These are phyloP conservation scores for Anseranas semipalmata DNA, from an alignment of 2,113 vertebrate species.

Conservation along the genomic window DNA sequence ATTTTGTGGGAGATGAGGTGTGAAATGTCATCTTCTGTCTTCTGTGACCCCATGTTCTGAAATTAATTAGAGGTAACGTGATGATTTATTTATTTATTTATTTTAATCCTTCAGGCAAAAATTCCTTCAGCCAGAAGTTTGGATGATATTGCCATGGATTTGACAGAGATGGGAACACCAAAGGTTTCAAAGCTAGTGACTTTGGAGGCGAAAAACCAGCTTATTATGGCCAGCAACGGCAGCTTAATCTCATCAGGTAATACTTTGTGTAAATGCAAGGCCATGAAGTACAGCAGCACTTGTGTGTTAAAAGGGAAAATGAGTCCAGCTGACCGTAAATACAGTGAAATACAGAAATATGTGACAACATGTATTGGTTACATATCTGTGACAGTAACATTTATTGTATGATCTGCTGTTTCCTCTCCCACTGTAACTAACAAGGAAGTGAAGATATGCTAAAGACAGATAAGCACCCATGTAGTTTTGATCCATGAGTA, in stretches of 20 bases:
- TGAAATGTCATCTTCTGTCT: background rate
- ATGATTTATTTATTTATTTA: background rate
- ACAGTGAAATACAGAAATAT: too few relatives aligned
- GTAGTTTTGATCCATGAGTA: background rate
- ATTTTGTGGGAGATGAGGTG: conserved; percentile 9
- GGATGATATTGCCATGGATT: conserved; percentile 93
- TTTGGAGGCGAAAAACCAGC: conserved; percentile 85
- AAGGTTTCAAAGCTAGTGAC: conserved; percentile 83
- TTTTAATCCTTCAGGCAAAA: conserved; percentile 82
- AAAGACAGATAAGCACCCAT: background rate
- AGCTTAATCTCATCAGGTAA: conserved; percentile 95
- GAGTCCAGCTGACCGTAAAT: background rate
- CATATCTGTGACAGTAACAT: background rate
- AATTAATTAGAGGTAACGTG: conserved; percentile 9
- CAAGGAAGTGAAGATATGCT: background rate
- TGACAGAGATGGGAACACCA: conserved; percentile 85
- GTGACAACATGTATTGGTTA: background rate
- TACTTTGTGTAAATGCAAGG: background rate
- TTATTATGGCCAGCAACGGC: conserved; percentile 96
- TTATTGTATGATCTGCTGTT: background rate
- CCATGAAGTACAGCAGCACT: background rate
- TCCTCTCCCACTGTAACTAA: background rate
- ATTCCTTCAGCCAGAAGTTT: conserved; percentile 90
- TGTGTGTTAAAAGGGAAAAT: background rate
- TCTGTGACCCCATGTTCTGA: background rate